Percentiles rank a stretch among this genome's conserved stretches.
Conservation (phyloP, 2,888 invertebrate genomes). For the Barypeithes pellucidus region DNA sequence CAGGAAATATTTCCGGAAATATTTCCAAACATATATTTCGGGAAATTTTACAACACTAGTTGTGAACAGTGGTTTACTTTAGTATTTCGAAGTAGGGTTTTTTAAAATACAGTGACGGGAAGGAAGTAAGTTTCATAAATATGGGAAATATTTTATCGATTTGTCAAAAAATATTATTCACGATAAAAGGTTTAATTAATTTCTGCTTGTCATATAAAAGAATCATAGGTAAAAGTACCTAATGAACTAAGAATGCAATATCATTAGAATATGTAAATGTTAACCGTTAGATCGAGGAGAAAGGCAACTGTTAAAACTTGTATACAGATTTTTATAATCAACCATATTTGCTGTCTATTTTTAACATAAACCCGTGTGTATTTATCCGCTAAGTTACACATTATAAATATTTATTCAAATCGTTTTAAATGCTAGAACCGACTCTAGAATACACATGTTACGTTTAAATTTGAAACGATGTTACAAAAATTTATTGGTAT, state of each 20-base stretch:
- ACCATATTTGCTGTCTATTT: conserved; percentile 21
- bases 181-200: too few relatives aligned
- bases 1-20: too few relatives aligned
- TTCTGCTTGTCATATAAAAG: not conserved
- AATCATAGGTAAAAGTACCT: not conserved
- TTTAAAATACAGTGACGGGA: too few relatives aligned
- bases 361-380: conserved; percentile 14
- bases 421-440: conserved; percentile 1
- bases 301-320: conserved; percentile 20
- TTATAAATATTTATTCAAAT: conserved; percentile 21
- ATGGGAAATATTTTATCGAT: too few relatives aligned
- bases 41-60: too few relatives aligned
- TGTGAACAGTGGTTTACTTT: too few relatives aligned
- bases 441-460: not conserved
- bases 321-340: conserved; percentile 25
- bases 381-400: conserved; percentile 15
- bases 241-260: too few relatives aligned
- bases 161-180: too few relatives aligned
- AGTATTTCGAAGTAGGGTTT: too few relatives aligned
- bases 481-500: not conserved
- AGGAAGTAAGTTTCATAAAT: too few relatives aligned
- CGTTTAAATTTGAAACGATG: not conserved
- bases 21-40: too few relatives aligned
- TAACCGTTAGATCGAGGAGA: conserved; percentile 18
- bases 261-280: not conserved